Evolutionary conservation across 2,113 vertebrate species (phyloP).

Genomic region (Phalacrocorax aristotelis): DNA sequence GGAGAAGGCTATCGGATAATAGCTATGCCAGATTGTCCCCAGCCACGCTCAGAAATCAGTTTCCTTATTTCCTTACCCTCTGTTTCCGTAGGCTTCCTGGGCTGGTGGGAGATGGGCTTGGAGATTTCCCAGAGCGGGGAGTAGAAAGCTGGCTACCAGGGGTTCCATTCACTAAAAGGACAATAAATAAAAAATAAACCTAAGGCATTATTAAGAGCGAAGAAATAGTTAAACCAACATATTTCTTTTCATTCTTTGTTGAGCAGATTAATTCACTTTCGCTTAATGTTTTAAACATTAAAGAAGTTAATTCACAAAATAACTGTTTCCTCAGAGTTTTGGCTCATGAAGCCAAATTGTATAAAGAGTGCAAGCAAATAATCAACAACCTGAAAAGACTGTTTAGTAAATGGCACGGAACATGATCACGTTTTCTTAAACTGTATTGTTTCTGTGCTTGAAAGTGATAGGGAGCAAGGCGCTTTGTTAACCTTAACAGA

Average conservation of each 20-base stretch:
- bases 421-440: background rate
- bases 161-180: constrained; percentile 89
- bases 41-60: constrained; percentile 19
- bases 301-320: background rate
- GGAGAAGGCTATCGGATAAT: background rate
- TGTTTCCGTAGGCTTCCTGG: constrained; percentile 93
- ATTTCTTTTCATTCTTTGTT: background rate
- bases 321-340: background rate
- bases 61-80: constrained; percentile 83
- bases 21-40: background rate
- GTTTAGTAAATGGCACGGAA: background rate
- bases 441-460: background rate
- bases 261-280: background rate
- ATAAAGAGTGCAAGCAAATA: background rate
- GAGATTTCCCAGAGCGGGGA: constrained; percentile 94
- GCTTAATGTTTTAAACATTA: background rate
- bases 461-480: background rate
- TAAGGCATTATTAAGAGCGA: background rate
- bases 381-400: background rate
- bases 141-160: constrained; percentile 97
- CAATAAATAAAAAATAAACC: constrained; percentile 46
- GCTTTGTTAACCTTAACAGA: background rate
- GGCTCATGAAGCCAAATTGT: background rate
- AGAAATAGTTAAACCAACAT: background rate
- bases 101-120: constrained; percentile 94